These are phyloP conservation scores for Tricholauxania praeusta DNA, from an alignment of 2,888 invertebrate genomes.

Conservation along the genomic window DNA sequence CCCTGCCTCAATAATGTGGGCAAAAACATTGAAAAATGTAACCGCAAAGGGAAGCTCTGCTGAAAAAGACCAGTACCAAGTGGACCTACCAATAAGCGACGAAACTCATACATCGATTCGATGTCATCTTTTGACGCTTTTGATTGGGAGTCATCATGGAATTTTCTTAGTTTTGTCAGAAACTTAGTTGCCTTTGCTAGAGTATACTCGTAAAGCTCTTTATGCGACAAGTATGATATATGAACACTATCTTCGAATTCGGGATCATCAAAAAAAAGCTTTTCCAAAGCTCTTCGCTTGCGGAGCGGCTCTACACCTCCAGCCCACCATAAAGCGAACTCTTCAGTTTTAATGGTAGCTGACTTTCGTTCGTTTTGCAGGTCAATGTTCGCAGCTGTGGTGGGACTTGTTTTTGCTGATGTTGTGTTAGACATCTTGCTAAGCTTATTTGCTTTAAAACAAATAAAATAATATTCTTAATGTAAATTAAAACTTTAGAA, in stretches of 20 bases:
- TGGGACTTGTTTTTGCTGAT: slow-evolving; percentile 15
- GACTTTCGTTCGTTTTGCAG: slow-evolving; percentile 52
- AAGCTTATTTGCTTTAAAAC: neutral
- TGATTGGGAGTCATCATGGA: slow-evolving; percentile 70
- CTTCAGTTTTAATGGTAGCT: slow-evolving; percentile 54
- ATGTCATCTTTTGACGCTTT: slow-evolving; percentile 69
- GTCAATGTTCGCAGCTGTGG: slow-evolving; percentile 49
- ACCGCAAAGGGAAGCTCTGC: slow-evolving; percentile 69
- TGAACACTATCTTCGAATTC: slow-evolving; percentile 54
- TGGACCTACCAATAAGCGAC: slow-evolving; percentile 55
- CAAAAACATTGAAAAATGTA: slow-evolving; percentile 94
- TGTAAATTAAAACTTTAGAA: no score
- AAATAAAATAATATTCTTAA: no score
- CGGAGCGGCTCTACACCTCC: slow-evolving; percentile 52
- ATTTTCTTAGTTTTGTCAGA: slow-evolving; percentile 76
- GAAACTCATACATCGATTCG: slow-evolving; percentile 51
- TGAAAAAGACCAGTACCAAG: slow-evolving; percentile 60
- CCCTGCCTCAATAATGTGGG: slow-evolving; percentile 89
- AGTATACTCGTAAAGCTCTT: slow-evolving; percentile 57
- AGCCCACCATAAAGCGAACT: slow-evolving; percentile 61
- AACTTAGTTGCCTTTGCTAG: slow-evolving; percentile 65
- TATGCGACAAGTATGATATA: slow-evolving; percentile 56
- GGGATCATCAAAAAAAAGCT: slow-evolving; percentile 54
- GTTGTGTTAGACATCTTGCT: neutral
- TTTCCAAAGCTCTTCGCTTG: slow-evolving; percentile 54